Percentiles rank a stretch among this genome's conserved stretches.
Conservation (phyloP, 2,113 vertebrate species). For the Platichthys stellatus region DNA sequence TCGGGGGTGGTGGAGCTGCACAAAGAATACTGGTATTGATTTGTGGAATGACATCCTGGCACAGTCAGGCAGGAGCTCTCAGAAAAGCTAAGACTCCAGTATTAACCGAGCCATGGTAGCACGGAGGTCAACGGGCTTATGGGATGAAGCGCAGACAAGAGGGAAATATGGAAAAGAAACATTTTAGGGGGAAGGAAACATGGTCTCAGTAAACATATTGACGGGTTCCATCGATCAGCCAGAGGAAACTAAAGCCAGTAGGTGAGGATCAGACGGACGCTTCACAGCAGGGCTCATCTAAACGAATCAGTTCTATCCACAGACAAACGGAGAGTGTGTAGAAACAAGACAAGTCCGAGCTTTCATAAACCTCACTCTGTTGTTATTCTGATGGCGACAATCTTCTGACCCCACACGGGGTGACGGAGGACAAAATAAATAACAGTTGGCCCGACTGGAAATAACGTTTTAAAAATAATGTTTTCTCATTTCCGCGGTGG, state of each 20-base stretch:
- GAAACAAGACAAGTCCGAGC: conserved; percentile 48
- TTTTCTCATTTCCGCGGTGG: conserved; percentile 86
- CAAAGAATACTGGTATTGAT: conserved; percentile 69
- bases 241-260: conserved; percentile 65
- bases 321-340: conserved; percentile 34
- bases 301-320: conserved; percentile 44
- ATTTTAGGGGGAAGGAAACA: conserved; percentile 56
- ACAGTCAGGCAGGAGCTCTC: conserved; percentile 39
- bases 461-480: conserved; percentile 85
- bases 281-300: conserved; percentile 27
- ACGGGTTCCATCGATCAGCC: conserved; percentile 62
- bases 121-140: conserved; percentile 61
- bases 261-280: conserved; percentile 42
- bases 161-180: conserved; percentile 58
- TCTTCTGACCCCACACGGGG: conserved; percentile 63
- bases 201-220: conserved; percentile 72
- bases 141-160: conserved; percentile 50
- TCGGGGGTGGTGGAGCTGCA: conserved; percentile 60
- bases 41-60: conserved; percentile 54
- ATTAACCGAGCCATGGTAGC: conserved; percentile 41
- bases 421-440: conserved; percentile 67
- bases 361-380: conserved; percentile 64
- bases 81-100: conserved; percentile 45
- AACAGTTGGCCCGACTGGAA: conserved; percentile 72
- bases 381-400: conserved; percentile 66